Conservation (phyloP, 2,888 invertebrate genomes). For the Drosophila nr. perissopoda region DNA sequence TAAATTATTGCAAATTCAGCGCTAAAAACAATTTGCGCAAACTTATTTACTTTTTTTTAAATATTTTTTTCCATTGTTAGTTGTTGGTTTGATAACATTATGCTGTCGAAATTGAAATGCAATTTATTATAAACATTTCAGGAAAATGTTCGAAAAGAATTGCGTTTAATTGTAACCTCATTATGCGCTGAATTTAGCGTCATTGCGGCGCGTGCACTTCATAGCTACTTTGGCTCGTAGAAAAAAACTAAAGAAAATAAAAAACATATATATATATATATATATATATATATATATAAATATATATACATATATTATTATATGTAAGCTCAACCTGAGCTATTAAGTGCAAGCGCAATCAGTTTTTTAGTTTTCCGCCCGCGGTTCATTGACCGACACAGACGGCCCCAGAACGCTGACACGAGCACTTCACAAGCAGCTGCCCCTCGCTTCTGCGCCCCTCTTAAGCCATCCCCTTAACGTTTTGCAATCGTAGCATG, state of each 20-base stretch:
- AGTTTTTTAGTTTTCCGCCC: slow-evolving; percentile 66
- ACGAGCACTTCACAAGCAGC: slow-evolving; percentile 53
- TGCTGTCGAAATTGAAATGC: slow-evolving; percentile 66
- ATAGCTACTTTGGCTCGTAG: slow-evolving; percentile 25
- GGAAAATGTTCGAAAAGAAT: slow-evolving; percentile 25
- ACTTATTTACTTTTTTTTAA: slow-evolving; percentile 12
- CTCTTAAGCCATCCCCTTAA: not conserved
- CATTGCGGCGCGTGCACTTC: slow-evolving; percentile 54
- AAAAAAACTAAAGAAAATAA: slow-evolving; percentile 24
- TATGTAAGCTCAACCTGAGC: slow-evolving; percentile 22
- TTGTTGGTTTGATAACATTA: slow-evolving; percentile 49
- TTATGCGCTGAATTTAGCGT: slow-evolving; percentile 53
- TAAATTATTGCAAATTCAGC: slow-evolving; percentile 68
- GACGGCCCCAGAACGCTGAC: slow-evolving; percentile 74
- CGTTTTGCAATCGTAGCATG: slow-evolving; percentile 48
- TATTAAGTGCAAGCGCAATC: slow-evolving; percentile 61
- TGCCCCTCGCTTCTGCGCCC: slow-evolving; percentile 1
- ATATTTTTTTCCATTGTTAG: slow-evolving; percentile 27
- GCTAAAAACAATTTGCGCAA: slow-evolving; percentile 55
- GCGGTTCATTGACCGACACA: slow-evolving; percentile 67
- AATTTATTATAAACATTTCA: slow-evolving; percentile 58
- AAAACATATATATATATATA: not conserved
- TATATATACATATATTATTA: not conserved
- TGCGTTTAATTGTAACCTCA: slow-evolving; percentile 64
- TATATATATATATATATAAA: not conserved